Conservation (phyloP, 2,888 invertebrate genomes). For the Scelioninae gen. 1 region DNA sequence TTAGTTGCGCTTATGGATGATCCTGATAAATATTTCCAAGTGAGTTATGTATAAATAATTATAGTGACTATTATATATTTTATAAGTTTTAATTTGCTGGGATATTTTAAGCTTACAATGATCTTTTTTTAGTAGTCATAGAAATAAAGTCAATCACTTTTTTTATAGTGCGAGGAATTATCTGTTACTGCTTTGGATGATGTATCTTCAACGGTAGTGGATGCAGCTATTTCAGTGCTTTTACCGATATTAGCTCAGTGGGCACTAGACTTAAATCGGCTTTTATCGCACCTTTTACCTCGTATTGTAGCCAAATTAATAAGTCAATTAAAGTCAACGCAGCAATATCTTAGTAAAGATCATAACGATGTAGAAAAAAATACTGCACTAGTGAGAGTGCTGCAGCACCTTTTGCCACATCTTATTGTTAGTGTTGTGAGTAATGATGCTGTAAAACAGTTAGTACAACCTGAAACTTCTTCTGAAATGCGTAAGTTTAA, state of each 20-base stretch:
- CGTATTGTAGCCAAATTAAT: constrained; percentile 79
- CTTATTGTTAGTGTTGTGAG: constrained; percentile 78
- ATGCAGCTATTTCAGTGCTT: constrained; percentile 85
- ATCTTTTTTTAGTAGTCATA: no score
- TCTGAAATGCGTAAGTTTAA: constrained; percentile 77
- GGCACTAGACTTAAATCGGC: constrained; percentile 86
- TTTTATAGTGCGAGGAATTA: constrained; percentile 86
- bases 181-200: constrained; percentile 87
- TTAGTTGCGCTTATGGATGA: constrained; percentile 88
- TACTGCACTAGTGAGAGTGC: constrained; percentile 76
- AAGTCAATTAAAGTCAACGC: constrained; percentile 76
- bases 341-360: constrained; percentile 77
- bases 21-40: constrained; percentile 87
- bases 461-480: constrained; percentile 74
- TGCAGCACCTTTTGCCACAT: constrained; percentile 80
- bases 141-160: constrained; percentile 40
- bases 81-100: no score
- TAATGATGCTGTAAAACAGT: constrained; percentile 75
- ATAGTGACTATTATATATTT: no score
- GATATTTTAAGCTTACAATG: no score
- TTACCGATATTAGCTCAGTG: constrained; percentile 88
- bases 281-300: constrained; percentile 86
- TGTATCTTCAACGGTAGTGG: constrained; percentile 85
- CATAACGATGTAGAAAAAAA: constrained; percentile 77
- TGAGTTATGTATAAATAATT: constrained; percentile 54